Evolutionary conservation across 2,888 invertebrate species (phyloP).

Genomic region (Eudemis profundana): DNA sequence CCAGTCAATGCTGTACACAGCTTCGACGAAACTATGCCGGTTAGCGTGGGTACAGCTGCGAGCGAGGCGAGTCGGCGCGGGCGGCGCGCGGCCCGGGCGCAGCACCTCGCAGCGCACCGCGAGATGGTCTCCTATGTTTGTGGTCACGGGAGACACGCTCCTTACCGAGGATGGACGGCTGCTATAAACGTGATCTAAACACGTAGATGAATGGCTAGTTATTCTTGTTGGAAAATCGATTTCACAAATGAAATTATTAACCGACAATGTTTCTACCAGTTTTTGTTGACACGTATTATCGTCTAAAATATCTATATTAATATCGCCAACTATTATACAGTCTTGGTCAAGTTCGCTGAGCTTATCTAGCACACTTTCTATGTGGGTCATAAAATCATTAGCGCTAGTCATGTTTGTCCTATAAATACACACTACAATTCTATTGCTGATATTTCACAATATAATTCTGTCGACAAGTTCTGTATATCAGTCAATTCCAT

Average conservation of each 20-base stretch:
- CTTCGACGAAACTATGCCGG: too few relatives aligned
- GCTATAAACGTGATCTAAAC: too few relatives aligned
- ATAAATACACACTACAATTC: background rate
- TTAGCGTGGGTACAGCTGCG: too few relatives aligned
- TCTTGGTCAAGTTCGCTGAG: background rate
- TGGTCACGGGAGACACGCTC: too few relatives aligned
- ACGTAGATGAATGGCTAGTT: too few relatives aligned
- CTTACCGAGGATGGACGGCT: too few relatives aligned
- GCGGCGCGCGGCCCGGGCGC: conserved; percentile 1
- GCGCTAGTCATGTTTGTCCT: conserved; percentile 1
- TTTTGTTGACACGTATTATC: too few relatives aligned
- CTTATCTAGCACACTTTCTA: conserved; percentile 4
- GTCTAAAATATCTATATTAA: background rate
- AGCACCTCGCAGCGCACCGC: conserved; percentile 5
- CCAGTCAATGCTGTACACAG: too few relatives aligned
- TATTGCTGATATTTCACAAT: conserved; percentile 5
- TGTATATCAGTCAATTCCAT: background rate
- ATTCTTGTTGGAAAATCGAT: too few relatives aligned
- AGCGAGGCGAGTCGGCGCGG: too few relatives aligned
- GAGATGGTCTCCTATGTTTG: background rate
- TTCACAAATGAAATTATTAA: too few relatives aligned
- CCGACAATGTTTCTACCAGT: too few relatives aligned
- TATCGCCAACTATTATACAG: background rate
- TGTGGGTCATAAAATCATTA: background rate
- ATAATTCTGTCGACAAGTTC: background rate